Evolutionary conservation across 2,888 invertebrate species (phyloP).

Genomic region (Molanna angustata): DNA sequence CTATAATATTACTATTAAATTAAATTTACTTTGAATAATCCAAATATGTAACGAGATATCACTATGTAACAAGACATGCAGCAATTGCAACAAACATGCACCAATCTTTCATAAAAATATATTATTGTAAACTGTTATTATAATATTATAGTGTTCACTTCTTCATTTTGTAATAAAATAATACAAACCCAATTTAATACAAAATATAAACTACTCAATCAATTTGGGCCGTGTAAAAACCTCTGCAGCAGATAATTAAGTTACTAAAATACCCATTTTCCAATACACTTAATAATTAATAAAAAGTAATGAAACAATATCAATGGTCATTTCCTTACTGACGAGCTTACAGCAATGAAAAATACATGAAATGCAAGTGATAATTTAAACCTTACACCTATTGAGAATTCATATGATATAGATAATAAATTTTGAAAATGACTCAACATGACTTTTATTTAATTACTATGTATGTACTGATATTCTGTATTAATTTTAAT

Average conservation of each 20-base stretch:
- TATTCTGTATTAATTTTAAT: slow-evolving; percentile 24
- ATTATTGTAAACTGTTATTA: no score
- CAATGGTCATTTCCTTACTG: slow-evolving; percentile 28
- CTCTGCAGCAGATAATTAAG: not conserved
- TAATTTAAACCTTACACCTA: slow-evolving; percentile 32
- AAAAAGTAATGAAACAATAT: slow-evolving; percentile 30
- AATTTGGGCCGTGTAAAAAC: not conserved
- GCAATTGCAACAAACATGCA: no score
- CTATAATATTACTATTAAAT: no score
- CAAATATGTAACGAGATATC: no score
- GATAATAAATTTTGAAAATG: slow-evolving; percentile 33
- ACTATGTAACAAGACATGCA: no score
- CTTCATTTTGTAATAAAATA: no score
- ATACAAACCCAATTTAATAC: no score
- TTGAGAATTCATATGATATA: slow-evolving; percentile 26
- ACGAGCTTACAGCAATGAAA: slow-evolving; percentile 28
- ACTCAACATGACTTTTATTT: slow-evolving; percentile 26
- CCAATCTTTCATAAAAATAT: no score
- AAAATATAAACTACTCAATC: not conserved
- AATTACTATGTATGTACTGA: slow-evolving; percentile 26
- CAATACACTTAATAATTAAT: slow-evolving; percentile 30
- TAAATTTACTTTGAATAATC: no score
- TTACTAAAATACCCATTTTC: slow-evolving; percentile 18
- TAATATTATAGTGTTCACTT: no score
- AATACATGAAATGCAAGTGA: slow-evolving; percentile 30